phyloP scores from a whole-genome alignment of 2,113 vertebrate genomes.

The Pleuronectes platessa region DNA sequence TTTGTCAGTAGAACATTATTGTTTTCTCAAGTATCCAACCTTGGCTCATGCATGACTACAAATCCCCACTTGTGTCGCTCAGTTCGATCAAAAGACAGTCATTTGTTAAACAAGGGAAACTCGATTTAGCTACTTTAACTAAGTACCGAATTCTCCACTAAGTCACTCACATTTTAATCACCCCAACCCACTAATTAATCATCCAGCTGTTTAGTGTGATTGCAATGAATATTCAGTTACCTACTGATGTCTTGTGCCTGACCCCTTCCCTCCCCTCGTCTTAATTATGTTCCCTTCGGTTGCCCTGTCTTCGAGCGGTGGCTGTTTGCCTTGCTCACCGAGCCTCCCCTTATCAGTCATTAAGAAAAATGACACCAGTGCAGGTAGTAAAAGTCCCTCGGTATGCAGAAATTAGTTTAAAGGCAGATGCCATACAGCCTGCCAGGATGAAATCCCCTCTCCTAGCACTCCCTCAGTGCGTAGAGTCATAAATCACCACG shows the following conservation, averaged over 20 bases:
- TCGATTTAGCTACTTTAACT: conserved; percentile 51
- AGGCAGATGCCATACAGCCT: conserved; percentile 50
- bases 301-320: conserved; percentile 46
- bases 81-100: conserved; percentile 10
- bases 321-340: conserved; percentile 59
- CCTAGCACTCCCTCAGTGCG: conserved; percentile 3
- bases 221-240: conserved; percentile 78
- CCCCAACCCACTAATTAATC: conserved; percentile 68
- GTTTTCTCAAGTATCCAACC: conserved; percentile 11
- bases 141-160: conserved; percentile 49
- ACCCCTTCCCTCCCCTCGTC: conserved; percentile 61
- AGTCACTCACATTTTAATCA: conserved; percentile 71
- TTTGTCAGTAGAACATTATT: conserved; percentile 6
- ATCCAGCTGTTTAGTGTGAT: conserved; percentile 68
- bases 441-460: conserved; percentile 39
- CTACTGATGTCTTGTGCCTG: conserved; percentile 58
- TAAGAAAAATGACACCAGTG: conserved; percentile 73
- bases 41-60: background rate
- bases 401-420: conserved; percentile 67
- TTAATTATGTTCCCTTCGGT: conserved; percentile 65
- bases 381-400: conserved; percentile 55
- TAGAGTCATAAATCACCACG: conserved; percentile 67
- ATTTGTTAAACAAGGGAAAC: conserved; percentile 49
- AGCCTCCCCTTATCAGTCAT: conserved; percentile 62
- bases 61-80: conserved; percentile 14